Conservation (phyloP, 2,888 invertebrate species). For the Caprella mutica region DNA sequence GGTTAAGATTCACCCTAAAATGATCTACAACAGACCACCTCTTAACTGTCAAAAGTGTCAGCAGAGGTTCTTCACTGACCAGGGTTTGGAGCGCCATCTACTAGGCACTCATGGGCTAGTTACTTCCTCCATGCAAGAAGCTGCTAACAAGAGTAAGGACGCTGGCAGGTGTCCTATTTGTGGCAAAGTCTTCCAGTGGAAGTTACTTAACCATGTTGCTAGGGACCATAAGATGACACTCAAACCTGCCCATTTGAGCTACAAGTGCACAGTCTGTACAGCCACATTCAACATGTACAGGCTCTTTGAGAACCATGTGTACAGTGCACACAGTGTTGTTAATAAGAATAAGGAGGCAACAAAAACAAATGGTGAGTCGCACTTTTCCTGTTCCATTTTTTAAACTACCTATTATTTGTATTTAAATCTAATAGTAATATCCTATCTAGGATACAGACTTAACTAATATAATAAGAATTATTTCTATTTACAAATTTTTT, state of each 20-base stretch:
- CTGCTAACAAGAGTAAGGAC: slow-evolving; percentile 87
- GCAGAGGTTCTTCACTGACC: slow-evolving; percentile 67
- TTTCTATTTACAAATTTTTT: no score
- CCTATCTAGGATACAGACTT: no score
- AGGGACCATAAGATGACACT: slow-evolving; percentile 81
- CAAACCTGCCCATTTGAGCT: slow-evolving; percentile 83
- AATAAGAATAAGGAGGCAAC: slow-evolving; percentile 50
- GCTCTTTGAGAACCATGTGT: slow-evolving; percentile 86
- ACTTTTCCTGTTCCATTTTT: no score
- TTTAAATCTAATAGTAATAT: no score
- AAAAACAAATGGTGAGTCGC: background rate
- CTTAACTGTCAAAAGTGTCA: slow-evolving; percentile 93
- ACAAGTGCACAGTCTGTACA: slow-evolving; percentile 89
- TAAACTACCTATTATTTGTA: no score
- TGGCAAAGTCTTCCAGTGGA: slow-evolving; percentile 89
- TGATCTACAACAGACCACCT: slow-evolving; percentile 88
- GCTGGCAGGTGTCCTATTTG: slow-evolving; percentile 89
- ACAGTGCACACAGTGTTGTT: slow-evolving; percentile 81
- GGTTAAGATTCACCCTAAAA: slow-evolving; percentile 89
- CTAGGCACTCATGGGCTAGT: slow-evolving; percentile 87
- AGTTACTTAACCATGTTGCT: slow-evolving; percentile 78
- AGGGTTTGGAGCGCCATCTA: slow-evolving; percentile 83
- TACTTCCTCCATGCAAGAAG: slow-evolving; percentile 90
- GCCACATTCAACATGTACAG: slow-evolving; percentile 92
- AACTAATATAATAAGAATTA: no score